Conservation (phyloP, 2,113 vertebrate genomes). For the Gymnorhina tibicen region DNA sequence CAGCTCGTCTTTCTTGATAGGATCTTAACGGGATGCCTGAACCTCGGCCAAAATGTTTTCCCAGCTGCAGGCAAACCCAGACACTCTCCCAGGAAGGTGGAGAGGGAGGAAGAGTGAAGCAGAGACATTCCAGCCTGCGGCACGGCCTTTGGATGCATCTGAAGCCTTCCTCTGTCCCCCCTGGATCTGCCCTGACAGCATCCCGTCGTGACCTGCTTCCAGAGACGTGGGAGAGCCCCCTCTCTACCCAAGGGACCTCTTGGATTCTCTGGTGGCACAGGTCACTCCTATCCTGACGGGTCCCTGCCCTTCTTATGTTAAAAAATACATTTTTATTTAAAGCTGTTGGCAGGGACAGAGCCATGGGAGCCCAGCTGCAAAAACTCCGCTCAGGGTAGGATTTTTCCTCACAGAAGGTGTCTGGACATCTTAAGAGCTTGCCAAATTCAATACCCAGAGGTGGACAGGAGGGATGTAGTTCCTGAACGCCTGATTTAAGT, state of each 20-base stretch:
- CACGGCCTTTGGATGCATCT: not conserved
- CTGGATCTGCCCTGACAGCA: not conserved
- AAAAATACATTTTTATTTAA: not conserved
- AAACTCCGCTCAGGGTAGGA: no score
- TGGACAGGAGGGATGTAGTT: not conserved
- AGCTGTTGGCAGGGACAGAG: not conserved
- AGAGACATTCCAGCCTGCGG: not conserved
- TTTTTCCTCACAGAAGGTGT: not conserved
- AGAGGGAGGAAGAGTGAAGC: not conserved
- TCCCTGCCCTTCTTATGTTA: not conserved
- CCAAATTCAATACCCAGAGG: not conserved
- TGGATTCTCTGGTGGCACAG: not conserved
- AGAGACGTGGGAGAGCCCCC: accelerated
- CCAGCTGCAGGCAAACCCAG: not conserved
- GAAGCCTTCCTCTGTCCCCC: not conserved
- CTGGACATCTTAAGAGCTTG: not conserved
- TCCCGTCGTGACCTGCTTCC: not conserved
- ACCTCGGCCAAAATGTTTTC: not conserved
- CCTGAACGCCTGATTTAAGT: not conserved
- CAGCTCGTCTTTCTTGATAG: accelerated
- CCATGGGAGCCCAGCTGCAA: not conserved
- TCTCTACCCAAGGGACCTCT: not conserved
- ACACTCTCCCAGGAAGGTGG: not conserved
- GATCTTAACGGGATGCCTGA: not conserved
- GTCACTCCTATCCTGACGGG: not conserved